These are phyloP conservation scores for Rhagoletis zephyria DNA, from an alignment of 1,140 invertebrate genomes.

Conservation along the genomic window DNA sequence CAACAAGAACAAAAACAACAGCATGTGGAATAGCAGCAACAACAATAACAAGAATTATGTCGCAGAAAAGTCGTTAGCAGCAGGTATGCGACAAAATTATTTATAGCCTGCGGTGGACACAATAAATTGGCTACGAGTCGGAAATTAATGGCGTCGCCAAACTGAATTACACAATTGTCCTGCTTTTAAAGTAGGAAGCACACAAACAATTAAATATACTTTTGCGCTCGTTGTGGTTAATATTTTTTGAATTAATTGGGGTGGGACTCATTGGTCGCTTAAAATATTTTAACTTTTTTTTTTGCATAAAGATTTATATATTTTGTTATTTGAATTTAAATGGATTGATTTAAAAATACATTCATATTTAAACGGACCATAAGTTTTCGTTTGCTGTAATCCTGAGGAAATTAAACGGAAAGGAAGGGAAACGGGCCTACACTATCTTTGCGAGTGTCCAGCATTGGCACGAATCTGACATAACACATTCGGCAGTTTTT, in stretches of 20 bases:
- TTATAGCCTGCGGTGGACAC: conserved; percentile 51
- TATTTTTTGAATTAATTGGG: neutral
- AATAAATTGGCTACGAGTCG: conserved; percentile 50
- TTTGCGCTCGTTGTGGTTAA: neutral
- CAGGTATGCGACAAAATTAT: conserved; percentile 51
- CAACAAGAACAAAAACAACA: neutral
- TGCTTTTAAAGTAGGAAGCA: neutral
- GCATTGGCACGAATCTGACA: no score
- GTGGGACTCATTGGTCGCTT: no score
- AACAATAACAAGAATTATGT: neutral
- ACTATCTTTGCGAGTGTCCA: no score
- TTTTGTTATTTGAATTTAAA: no score
- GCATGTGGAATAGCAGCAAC: neutral
- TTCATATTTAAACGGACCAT: no score
- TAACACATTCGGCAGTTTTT: no score
- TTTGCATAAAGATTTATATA: no score
- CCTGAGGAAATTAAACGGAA: no score
- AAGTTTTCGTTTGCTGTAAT: no score
- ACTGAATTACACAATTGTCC: conserved; percentile 46
- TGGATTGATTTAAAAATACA: no score
- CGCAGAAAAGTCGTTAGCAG: conserved; percentile 19
- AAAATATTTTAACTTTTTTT: no score
- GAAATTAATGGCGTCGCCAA: conserved; percentile 48
- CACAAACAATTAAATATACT: neutral
- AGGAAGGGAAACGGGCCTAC: no score